Percentiles rank a stretch among this genome's conserved stretches.
These are phyloP conservation scores for Archocentrus centrarchus DNA, from an alignment of 2,113 vertebrate genomes.

Conservation along the genomic window DNA sequence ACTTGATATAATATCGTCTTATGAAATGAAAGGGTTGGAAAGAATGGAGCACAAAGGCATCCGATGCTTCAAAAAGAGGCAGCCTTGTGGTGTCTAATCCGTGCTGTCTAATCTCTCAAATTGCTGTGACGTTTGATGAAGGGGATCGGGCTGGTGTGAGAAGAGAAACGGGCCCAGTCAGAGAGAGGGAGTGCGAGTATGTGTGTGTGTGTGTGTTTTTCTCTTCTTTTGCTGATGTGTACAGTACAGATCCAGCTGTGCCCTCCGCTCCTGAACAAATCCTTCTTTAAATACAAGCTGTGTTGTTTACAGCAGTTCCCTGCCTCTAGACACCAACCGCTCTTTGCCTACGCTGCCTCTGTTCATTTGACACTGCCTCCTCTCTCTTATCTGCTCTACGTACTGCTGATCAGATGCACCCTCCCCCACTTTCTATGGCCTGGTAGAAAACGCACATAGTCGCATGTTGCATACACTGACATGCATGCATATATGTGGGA, in stretches of 20 bases:
- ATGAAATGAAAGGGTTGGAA: constrained; percentile 68
- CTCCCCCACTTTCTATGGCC: constrained; percentile 43
- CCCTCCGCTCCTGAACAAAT: constrained; percentile 65
- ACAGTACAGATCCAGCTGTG: constrained; percentile 61
- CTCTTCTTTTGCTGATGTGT: constrained; percentile 53
- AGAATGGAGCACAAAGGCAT: constrained; percentile 76
- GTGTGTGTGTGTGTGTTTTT: neutral
- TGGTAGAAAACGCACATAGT: constrained; percentile 32
- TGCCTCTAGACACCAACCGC: constrained; percentile 57
- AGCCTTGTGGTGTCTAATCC: constrained; percentile 74
- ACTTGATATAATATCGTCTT: constrained; percentile 72
- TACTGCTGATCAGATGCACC: constrained; percentile 72
- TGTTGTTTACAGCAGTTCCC: constrained; percentile 67
- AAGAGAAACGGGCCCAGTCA: constrained; percentile 49
- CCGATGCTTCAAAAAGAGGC: constrained; percentile 64
- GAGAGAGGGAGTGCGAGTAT: neutral
- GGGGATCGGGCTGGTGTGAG: constrained; percentile 50
- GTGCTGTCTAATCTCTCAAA: constrained; percentile 76
- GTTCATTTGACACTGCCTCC: constrained; percentile 62
- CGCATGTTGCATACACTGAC: constrained; percentile 43
- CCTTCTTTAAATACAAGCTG: constrained; percentile 69
- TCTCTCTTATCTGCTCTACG: constrained; percentile 69
- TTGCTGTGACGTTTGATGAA: constrained; percentile 77
- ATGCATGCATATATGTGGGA: constrained; percentile 26
- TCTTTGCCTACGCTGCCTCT: constrained; percentile 47